Evolutionary conservation across 2,888 invertebrate species (phyloP).

Genomic region (Orthosia gracilis): DNA sequence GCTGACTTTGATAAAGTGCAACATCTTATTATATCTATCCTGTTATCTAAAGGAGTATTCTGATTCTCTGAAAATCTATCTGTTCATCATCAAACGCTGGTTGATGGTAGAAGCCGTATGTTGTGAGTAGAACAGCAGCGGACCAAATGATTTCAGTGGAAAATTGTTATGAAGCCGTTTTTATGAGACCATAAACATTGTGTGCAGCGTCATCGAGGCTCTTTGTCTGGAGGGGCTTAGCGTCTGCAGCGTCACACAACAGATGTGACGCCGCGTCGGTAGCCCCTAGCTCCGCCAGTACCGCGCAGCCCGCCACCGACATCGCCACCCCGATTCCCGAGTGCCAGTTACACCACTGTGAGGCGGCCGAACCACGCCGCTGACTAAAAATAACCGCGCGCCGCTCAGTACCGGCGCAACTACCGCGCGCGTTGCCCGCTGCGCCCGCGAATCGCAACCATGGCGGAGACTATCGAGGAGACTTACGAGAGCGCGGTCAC

Average conservation of each 20-base stretch:
- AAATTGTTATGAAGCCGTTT: slow-evolving; percentile 17
- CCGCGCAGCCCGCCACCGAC: slow-evolving; percentile 67
- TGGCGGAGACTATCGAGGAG: slow-evolving; percentile 94
- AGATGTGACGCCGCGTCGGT: slow-evolving; percentile 52
- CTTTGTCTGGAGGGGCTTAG: slow-evolving; percentile 53
- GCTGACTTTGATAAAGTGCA: slow-evolving; percentile 27
- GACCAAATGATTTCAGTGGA: slow-evolving; percentile 17
- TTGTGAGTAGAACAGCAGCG: slow-evolving; percentile 10
- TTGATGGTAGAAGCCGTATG: background rate
- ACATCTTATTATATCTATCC: background rate
- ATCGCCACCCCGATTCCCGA: slow-evolving; percentile 77
- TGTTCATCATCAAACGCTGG: slow-evolving; percentile 1
- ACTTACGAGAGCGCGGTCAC: slow-evolving; percentile 93
- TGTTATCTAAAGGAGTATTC: slow-evolving; percentile 7
- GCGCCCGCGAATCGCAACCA: slow-evolving; percentile 88
- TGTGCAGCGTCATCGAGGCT: slow-evolving; percentile 50
- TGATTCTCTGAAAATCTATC: slow-evolving; percentile 3
- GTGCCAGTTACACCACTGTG: slow-evolving; percentile 67
- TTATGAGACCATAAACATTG: slow-evolving; percentile 32
- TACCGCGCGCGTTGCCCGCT: slow-evolving; percentile 88
- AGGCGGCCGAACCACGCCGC: slow-evolving; percentile 79
- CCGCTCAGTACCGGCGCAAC: slow-evolving; percentile 88
- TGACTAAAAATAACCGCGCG: slow-evolving; percentile 88
- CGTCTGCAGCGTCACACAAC: slow-evolving; percentile 55
- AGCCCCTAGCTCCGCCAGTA: slow-evolving; percentile 63